Evolutionary conservation across 2,113 vertebrate genomes (phyloP).

Genomic region (Anoura caudifer): DNA sequence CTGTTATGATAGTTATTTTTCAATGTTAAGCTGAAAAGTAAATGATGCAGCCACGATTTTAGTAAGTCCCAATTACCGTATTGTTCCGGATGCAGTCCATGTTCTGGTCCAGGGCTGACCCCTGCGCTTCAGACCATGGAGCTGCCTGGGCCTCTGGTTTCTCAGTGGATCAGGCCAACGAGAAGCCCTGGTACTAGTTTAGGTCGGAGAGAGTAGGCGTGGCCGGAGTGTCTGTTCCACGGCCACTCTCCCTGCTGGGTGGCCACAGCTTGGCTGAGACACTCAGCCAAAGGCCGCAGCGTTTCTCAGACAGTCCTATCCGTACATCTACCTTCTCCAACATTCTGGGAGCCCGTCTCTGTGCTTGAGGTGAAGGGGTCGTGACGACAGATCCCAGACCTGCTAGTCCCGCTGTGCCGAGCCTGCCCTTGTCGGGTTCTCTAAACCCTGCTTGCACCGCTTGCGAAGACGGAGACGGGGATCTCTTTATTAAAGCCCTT

Average conservation of each 20-base stretch:
- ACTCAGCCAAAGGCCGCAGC: background rate
- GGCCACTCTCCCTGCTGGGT: fast-evolving
- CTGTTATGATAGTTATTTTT: background rate
- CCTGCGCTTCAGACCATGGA: background rate
- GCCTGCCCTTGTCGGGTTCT: background rate
- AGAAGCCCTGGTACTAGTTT: background rate
- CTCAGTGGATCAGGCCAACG: background rate
- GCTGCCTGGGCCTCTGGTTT: background rate
- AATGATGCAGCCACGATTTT: background rate
- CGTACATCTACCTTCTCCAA: background rate
- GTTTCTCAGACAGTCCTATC: background rate
- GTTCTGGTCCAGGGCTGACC: background rate
- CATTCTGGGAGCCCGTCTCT: background rate
- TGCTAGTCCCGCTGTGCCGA: too few relatives aligned
- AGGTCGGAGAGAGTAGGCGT: background rate
- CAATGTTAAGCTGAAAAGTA: background rate
- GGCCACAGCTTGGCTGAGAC: background rate
- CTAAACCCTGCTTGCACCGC: background rate
- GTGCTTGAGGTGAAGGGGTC: background rate
- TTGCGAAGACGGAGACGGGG: background rate
- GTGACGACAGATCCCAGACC: background rate
- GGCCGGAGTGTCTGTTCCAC: fast-evolving
- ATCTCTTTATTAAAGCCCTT: background rate
- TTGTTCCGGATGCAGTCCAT: too few relatives aligned
- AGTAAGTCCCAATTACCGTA: background rate